Percentiles rank a stretch among this genome's conserved stretches.
Evolutionary conservation across 2,797 vertebrate species (phyloP).

Genomic region (Chrosomus eos): DNA sequence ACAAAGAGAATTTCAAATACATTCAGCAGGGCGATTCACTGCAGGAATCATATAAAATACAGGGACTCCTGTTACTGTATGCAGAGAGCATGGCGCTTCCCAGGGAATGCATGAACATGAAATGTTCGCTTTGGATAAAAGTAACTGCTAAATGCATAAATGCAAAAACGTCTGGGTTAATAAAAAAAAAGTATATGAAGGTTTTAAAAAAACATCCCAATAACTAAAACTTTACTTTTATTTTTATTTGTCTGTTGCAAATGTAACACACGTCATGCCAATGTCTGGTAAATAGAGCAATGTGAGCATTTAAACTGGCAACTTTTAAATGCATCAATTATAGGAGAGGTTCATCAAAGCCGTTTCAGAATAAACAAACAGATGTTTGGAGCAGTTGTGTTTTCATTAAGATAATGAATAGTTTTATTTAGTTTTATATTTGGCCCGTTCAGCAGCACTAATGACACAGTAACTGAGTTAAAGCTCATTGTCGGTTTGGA

Average conservation of each 20-base stretch:
- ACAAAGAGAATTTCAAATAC: conserved; percentile 9
- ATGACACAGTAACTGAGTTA: neutral
- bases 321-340: neutral
- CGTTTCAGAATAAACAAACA: neutral
- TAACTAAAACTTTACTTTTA: neutral
- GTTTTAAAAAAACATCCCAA: neutral
- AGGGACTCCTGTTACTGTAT: neutral
- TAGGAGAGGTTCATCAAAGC: neutral
- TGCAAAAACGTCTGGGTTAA: neutral
- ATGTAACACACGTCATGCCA: neutral
- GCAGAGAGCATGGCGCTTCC: neutral
- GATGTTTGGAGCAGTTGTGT: neutral
- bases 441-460: neutral
- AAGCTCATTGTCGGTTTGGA: neutral
- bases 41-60: conserved; percentile 4
- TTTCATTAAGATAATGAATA: neutral
- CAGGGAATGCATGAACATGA: neutral
- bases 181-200: neutral
- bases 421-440: neutral
- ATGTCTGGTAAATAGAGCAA: neutral
- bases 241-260: neutral
- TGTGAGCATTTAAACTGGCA: neutral
- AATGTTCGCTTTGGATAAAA: neutral
- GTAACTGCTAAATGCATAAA: neutral
- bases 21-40: neutral